Conservation (phyloP, 2,888 invertebrate genomes). For the Corbicula japonica region DNA sequence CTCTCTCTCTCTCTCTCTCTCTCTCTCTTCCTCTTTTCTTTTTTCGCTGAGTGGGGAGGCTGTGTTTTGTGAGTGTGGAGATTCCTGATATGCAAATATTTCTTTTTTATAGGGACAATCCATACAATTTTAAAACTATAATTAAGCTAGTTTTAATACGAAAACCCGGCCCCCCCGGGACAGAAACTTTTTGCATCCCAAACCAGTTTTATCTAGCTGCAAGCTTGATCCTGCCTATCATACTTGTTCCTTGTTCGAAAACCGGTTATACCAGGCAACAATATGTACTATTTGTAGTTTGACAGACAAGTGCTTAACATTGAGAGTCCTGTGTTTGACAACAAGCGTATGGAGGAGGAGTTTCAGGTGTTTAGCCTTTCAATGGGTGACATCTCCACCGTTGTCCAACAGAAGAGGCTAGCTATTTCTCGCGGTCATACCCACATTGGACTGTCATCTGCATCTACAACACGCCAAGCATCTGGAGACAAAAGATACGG, state of each 20-base stretch:
- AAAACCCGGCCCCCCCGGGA: too few species aligned
- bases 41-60: too few species aligned
- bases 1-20: constrained; percentile 50
- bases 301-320: constrained; percentile 61
- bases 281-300: constrained; percentile 31
- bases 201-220: too few species aligned
- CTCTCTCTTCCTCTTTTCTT: constrained; percentile 23
- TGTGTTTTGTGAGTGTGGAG: too few species aligned
- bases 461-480: constrained; percentile 50
- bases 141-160: too few species aligned
- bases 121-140: too few species aligned
- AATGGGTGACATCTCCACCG: constrained; percentile 62
- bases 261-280: background rate
- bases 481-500: constrained; percentile 62
- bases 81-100: too few species aligned
- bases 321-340: constrained; percentile 68
- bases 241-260: too few species aligned
- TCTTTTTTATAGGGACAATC: too few species aligned
- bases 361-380: constrained; percentile 35
- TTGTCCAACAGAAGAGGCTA: constrained; percentile 57
- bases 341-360: constrained; percentile 56
- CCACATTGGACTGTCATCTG: constrained; percentile 57
- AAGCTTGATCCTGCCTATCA: too few species aligned
- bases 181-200: too few species aligned
- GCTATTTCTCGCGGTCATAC: constrained; percentile 65